Base-by-base conservation (phyloP, 2,797 vertebrate genomes). In the Sarcoramphus papa region DNA sequence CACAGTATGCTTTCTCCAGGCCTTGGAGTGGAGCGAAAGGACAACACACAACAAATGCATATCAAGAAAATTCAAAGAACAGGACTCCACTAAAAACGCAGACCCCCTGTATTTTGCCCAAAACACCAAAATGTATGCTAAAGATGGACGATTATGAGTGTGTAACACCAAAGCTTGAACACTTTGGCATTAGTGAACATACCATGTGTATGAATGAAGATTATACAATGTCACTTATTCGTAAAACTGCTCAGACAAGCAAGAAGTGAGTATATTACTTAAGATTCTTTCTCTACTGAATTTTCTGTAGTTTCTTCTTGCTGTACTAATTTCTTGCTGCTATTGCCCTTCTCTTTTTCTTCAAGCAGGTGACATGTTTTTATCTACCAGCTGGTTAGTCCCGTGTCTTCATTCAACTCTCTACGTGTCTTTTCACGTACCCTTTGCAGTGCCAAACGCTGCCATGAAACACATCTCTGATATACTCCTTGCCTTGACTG, bases 141-240 rank as follows among this genome's bases (percentile, higher is more conserved):
- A 97, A 92, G 85, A 98, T 99, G 98, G 98, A 99, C 2, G 98
- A 98, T 78, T 98, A 96, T 8, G 98, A 98, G 63, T 97, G 98
- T 21, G 91, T 92, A n/a, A 99, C 98, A 5, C 99, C 99, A 12
- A 98, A 98, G 64, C 95, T 99, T 68, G 98, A 98, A 20, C 98
- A 99, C 86, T 99, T 99, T 30, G 98, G 98, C 53, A 98, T 99
- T 86, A 98, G 98, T 5, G 99, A 99, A 60, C 95, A 98, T 72
- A 99, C 98, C 9, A 85, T 98, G 97, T 99, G 98, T 96, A 98
- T 99, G 96, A 99, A 99, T 97, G 99, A 99, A 53, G 99, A 99
- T 94, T 99, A 99, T 88, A 99, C 99, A 0, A 98, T 99, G 97
- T 98, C 98, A 24, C 98, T 99, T 54, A 93, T 98, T 18, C 96